phyloP scores from a whole-genome alignment of 2,888 invertebrate genomes.

The Monopis laevigella region DNA sequence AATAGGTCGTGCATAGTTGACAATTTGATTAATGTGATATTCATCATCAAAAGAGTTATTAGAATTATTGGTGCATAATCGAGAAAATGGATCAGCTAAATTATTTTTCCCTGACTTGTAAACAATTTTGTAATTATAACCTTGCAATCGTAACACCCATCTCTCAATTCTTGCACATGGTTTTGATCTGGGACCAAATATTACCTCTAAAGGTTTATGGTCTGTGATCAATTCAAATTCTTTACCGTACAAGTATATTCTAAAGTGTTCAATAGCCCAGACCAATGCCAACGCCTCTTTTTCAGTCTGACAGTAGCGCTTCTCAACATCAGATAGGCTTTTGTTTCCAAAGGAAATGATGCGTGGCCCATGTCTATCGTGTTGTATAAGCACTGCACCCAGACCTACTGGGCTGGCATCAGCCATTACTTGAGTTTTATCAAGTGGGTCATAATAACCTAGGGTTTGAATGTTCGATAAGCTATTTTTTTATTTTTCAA shows the following conservation, averaged over 20 bases:
- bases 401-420: conserved; percentile 31
- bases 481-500: too few relatives aligned
- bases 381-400: conserved; percentile 28
- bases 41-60: too few relatives aligned
- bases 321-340: conserved; percentile 29
- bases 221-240: conserved; percentile 28
- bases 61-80: too few relatives aligned
- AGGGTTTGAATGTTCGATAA: too few relatives aligned
- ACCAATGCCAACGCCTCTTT: conserved; percentile 23
- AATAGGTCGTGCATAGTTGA: too few relatives aligned
- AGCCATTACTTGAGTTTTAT: conserved; percentile 27
- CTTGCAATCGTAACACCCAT: conserved; percentile 22
- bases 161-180: conserved; percentile 24
- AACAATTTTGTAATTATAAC: conserved; percentile 20
- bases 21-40: too few relatives aligned
- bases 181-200: conserved; percentile 23
- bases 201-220: conserved; percentile 27
- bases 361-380: conserved; percentile 19
- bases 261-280: conserved; percentile 33
- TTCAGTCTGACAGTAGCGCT: conserved; percentile 28
- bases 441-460: conserved; percentile 23
- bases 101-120: conserved; percentile 22
- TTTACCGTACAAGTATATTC: conserved; percentile 34
- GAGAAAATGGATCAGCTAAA: conserved; percentile 25
- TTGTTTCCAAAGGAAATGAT: conserved; percentile 36